Evolutionary conservation across 2,113 vertebrate species (phyloP).

Genomic region (Catharus minimus): DNA sequence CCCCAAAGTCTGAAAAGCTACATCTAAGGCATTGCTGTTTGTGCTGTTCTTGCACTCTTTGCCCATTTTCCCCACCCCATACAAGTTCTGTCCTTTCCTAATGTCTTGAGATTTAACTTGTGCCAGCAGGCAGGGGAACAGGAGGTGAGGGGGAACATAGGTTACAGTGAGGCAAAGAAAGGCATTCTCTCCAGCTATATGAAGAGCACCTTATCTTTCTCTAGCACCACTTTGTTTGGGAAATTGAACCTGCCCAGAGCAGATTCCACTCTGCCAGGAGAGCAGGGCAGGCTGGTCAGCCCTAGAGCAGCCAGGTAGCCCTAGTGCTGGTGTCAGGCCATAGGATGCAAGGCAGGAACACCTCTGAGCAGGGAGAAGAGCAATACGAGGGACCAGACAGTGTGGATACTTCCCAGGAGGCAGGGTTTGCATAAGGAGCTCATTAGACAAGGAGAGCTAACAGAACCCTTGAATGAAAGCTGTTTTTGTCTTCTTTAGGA

Average conservation of each 20-base stretch:
- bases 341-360: neutral
- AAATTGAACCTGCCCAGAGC: neutral
- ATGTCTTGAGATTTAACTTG: neutral
- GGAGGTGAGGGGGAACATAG: fast-evolving
- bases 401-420: fast-evolving
- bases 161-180: neutral
- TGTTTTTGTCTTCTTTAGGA: neutral
- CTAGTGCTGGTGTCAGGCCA: neutral
- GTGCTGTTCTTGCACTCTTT: neutral
- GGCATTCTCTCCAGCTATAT: neutral
- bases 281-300: neutral
- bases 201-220: neutral
- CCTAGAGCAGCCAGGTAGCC: neutral
- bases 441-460: neutral
- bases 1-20: neutral
- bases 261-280: neutral
- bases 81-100: neutral
- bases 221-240: neutral
- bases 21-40: neutral
- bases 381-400: neutral
- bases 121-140: neutral
- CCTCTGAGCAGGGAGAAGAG: neutral
- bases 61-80: neutral
- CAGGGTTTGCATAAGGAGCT: neutral
- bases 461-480: neutral